Evolutionary conservation across 2,113 vertebrate species (phyloP).

Genomic region (Pedionomus torquatus): DNA sequence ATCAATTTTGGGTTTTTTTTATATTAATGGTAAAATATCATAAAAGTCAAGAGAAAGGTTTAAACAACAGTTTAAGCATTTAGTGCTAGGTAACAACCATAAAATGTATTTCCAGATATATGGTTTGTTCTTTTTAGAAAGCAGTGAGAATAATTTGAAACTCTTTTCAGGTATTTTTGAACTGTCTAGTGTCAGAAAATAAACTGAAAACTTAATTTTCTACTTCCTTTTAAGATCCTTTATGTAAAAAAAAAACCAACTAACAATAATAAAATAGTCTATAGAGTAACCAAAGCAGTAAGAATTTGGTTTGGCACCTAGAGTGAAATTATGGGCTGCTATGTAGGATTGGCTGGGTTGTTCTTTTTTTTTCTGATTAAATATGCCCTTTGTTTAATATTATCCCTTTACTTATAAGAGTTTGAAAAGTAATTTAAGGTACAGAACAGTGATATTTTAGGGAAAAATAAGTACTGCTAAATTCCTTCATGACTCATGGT

Average conservation of each 20-base stretch:
- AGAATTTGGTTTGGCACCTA: neutral
- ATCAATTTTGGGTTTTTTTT: neutral
- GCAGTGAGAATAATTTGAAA: neutral
- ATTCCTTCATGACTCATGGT: neutral
- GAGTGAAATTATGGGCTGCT: neutral
- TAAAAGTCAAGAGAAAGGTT: accelerated
- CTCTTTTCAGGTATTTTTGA: neutral
- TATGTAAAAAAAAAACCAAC: neutral
- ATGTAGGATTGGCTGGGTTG: accelerated
- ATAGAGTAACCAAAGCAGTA: accelerated
- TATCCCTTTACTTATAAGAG: neutral
- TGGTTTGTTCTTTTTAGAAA: neutral
- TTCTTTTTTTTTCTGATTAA: neutral
- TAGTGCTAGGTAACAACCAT: neutral
- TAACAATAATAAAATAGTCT: accelerated
- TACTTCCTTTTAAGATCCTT: neutral
- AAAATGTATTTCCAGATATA: neutral
- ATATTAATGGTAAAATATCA: neutral
- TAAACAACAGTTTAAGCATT: neutral
- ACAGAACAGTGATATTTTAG: neutral
- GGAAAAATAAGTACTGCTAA: neutral
- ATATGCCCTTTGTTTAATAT: neutral
- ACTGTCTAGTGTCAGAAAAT: neutral
- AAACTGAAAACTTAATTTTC: neutral
- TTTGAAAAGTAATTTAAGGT: neutral